Evolutionary conservation across 2,113 vertebrate species (phyloP).

Genomic region (Laticauda colubrina): DNA sequence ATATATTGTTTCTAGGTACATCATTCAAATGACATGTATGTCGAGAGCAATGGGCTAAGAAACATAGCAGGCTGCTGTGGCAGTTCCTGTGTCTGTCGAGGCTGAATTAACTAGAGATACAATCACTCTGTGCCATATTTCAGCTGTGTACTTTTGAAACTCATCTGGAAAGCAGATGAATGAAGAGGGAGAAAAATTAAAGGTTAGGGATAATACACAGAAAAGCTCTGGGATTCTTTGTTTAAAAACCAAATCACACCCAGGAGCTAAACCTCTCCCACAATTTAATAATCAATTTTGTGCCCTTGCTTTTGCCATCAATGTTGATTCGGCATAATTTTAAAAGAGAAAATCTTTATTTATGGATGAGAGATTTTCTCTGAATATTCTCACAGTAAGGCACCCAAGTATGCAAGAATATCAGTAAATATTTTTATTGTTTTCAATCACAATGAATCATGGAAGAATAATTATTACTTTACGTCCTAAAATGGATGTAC

Average conservation of each 20-base stretch:
- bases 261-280: conserved; percentile 44
- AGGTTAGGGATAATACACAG: conserved; percentile 55
- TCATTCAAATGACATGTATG: conserved; percentile 25
- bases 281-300: conserved; percentile 54
- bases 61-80: conserved; percentile 63
- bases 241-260: conserved; percentile 48
- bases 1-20: not conserved
- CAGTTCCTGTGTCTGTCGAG: conserved; percentile 65
- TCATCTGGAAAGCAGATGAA: conserved; percentile 66
- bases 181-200: conserved; percentile 54
- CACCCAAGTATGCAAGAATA: not conserved
- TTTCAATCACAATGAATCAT: not conserved
- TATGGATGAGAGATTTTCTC: conserved; percentile 20
- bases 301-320: conserved; percentile 43
- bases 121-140: conserved; percentile 61
- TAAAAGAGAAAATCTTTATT: conserved; percentile 47
- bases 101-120: conserved; percentile 65
- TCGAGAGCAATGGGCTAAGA: conserved; percentile 55
- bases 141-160: conserved; percentile 51
- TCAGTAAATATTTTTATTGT: not conserved
- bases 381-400: not conserved
- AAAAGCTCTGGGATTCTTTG: conserved; percentile 50
- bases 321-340: conserved; percentile 41
- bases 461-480: not conserved
- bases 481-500: not conserved